phyloP scores from a whole-genome alignment of 23 tunicate genomes.

The Corella eumyota region DNA sequence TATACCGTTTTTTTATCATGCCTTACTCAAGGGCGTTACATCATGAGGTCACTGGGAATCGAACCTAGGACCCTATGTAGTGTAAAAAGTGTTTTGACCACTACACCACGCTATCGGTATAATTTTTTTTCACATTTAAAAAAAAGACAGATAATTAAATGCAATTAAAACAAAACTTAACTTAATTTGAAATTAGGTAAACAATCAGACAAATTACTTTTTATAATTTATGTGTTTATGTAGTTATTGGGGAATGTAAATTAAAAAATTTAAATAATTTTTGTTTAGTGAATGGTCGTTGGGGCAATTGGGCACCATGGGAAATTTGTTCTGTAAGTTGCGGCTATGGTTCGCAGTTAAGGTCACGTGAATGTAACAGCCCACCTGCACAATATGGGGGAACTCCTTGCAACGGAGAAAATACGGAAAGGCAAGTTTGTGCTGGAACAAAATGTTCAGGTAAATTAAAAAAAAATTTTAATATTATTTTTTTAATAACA shows the following conservation, averaged over 20 bases:
- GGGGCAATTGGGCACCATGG: slow-evolving; percentile 67
- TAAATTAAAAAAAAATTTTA: slow-evolving; percentile 1
- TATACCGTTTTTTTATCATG: background rate
- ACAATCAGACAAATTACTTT: too few relatives aligned
- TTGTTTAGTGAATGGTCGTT: slow-evolving; percentile 51
- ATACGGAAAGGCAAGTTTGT: slow-evolving; percentile 34
- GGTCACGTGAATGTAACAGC: slow-evolving; percentile 73
- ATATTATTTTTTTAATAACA: background rate
- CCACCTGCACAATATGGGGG: slow-evolving; percentile 84
- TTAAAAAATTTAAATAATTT: background rate
- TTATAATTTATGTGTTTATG: too few relatives aligned
- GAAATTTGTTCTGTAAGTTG: slow-evolving; percentile 80
- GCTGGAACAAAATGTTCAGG: slow-evolving; percentile 41
- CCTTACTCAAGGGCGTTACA: too few relatives aligned
- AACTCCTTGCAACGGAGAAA: slow-evolving; percentile 53
- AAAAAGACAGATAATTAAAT: too few relatives aligned
- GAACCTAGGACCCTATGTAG: too few relatives aligned
- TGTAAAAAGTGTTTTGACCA: too few relatives aligned
- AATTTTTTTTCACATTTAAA: too few relatives aligned
- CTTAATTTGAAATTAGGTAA: too few relatives aligned
- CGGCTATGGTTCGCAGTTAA: slow-evolving; percentile 46
- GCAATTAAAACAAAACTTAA: too few relatives aligned
- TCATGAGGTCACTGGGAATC: too few relatives aligned
- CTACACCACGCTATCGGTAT: too few relatives aligned
- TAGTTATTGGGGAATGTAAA: too few relatives aligned